Conservation (phyloP, 2,113 vertebrate genomes). For the Chloropsis hardwickii region DNA sequence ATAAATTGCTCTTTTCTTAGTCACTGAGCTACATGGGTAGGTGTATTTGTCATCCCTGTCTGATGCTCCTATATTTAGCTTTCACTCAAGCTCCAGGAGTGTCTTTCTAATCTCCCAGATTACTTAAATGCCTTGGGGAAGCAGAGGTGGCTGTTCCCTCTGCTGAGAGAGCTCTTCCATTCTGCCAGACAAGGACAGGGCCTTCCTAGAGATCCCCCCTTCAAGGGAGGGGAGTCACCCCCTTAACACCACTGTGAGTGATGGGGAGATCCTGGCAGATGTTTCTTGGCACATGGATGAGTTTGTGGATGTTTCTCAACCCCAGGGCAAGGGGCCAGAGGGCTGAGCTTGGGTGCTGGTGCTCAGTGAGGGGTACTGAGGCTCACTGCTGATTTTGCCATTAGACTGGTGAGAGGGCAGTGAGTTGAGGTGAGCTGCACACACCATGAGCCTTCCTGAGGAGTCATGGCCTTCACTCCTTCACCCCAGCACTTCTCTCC, state of each 20-base stretch:
- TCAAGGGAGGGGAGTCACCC: background rate
- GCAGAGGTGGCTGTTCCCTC: background rate
- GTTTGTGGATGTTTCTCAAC: background rate
- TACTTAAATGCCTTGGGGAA: background rate
- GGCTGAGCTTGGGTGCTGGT: background rate
- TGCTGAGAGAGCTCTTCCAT: background rate
- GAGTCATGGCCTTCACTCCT: background rate
- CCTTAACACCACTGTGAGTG: fast-evolving
- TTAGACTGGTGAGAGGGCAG: background rate
- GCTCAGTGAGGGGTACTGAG: background rate
- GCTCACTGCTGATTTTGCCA: background rate
- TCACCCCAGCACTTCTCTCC: background rate
- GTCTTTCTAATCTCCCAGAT: background rate
- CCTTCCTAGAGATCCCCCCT: background rate
- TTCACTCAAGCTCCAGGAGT: background rate
- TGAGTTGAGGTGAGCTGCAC: background rate
- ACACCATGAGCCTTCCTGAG: background rate
- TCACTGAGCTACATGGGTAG: background rate
- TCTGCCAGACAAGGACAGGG: background rate
- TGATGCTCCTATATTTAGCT: background rate
- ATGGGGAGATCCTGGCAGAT: background rate
- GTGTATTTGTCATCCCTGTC: background rate
- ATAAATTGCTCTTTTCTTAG: background rate
- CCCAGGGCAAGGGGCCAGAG: background rate
- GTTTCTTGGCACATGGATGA: background rate